Percentiles rank a stretch among this genome's conserved stretches.
These are phyloP conservation scores for Bimastos eiseni DNA, from an alignment of 2,888 invertebrate genomes.

Conservation along the genomic window DNA sequence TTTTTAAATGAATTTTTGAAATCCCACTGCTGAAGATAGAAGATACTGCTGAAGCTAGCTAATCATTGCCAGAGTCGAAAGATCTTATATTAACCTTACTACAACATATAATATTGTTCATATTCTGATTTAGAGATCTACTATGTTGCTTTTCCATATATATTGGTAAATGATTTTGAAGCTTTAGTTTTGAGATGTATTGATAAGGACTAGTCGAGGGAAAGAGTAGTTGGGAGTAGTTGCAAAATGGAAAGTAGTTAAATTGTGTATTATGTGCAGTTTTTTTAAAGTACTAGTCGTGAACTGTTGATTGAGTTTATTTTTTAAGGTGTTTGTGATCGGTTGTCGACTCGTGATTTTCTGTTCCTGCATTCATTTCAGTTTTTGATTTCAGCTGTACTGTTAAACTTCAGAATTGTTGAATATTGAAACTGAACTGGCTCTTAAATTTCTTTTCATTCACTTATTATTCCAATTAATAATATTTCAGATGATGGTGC, in stretches of 20 bases:
- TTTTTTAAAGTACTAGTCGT: background rate
- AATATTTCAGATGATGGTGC: no score
- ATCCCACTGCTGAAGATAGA: no score
- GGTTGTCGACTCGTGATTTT: background rate
- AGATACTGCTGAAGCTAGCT: no score
- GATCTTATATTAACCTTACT: no score
- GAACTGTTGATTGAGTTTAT: no score
- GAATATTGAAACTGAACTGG: background rate
- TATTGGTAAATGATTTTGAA: conserved; percentile 13
- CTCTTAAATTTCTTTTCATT: background rate
- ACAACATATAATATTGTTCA: background rate
- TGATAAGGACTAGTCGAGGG: background rate
- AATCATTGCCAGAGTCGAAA: no score
- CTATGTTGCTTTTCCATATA: background rate
- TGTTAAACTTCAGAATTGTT: background rate
- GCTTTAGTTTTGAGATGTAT: background rate
- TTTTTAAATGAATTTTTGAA: no score
- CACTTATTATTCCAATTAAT: background rate
- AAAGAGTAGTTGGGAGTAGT: no score
- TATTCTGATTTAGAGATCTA: background rate
- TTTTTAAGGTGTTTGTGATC: no score
- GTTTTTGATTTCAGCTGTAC: background rate
- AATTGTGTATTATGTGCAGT: background rate
- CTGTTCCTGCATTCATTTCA: background rate
- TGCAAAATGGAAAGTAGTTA: background rate